Percentiles rank a stretch among this genome's conserved stretches.
phyloP scores from a whole-genome alignment of 2,888 invertebrate genomes.

The Tenthredo amoena region DNA sequence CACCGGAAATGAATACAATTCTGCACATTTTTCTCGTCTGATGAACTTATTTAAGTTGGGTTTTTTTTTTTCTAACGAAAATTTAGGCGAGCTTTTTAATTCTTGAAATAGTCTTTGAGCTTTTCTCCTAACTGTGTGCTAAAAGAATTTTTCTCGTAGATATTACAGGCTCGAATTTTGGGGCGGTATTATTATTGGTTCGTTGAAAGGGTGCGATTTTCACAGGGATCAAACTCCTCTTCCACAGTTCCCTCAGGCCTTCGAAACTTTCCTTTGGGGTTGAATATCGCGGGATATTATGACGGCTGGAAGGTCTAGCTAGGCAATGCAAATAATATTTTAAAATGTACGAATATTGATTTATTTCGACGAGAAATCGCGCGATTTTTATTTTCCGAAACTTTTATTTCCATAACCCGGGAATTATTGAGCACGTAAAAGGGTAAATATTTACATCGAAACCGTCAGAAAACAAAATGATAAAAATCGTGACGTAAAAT shows the following conservation, averaged over 20 bases:
- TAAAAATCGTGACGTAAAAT: too few species aligned
- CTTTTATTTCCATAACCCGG: background rate
- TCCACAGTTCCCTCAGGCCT: background rate
- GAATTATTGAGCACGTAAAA: background rate
- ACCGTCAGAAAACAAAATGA: too few species aligned
- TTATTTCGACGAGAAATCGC: background rate
- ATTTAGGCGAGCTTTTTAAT: background rate
- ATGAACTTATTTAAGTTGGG: too few species aligned
- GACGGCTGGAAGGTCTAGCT: background rate
- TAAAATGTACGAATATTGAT: background rate
- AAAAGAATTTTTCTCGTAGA: background rate
- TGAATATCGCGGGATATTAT: background rate
- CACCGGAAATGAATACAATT: background rate
- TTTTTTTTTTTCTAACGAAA: background rate
- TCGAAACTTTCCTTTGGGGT: background rate
- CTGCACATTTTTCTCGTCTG: too few species aligned
- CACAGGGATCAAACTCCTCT: background rate
- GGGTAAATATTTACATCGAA: too few species aligned
- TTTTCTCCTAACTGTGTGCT: background rate
- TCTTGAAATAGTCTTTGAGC: background rate
- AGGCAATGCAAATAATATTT: background rate
- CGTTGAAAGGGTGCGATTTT: slow-evolving; percentile 4
- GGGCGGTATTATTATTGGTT: background rate
- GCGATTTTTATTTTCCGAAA: background rate
- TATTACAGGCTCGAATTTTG: background rate